phyloP scores from a whole-genome alignment of 2,113 vertebrate species.

The Solea solea region DNA sequence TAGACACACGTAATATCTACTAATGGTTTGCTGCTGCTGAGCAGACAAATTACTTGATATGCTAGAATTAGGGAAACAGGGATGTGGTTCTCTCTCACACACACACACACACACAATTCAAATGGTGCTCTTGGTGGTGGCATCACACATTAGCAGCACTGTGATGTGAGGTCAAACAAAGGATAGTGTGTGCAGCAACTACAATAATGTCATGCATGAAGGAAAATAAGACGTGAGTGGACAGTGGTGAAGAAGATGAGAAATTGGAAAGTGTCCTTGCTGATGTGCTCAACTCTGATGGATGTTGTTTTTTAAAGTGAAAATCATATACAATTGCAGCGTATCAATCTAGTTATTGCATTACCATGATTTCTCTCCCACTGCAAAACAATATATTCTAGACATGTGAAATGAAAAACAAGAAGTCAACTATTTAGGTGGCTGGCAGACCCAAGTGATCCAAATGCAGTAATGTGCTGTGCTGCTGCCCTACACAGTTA shows the following conservation, averaged over 20 bases:
- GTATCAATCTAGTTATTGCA: no score
- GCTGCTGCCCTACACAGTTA: no score
- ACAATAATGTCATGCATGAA: conserved; percentile 65
- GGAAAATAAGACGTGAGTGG: conserved; percentile 39
- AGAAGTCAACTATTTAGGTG: no score
- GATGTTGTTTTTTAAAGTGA: no score
- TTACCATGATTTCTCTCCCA: no score
- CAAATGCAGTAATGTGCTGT: no score
- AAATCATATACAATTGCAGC: no score
- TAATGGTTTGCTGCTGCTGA: conserved; percentile 46
- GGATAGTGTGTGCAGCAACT: conserved; percentile 37
- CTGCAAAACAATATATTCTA: no score
- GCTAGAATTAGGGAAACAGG: conserved; percentile 25
- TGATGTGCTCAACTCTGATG: no score
- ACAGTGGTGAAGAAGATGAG: conserved; percentile 8
- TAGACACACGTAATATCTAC: conserved; percentile 30
- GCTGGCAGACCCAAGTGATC: no score
- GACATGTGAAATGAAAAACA: no score
- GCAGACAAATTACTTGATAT: conserved; percentile 35
- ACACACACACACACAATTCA: conserved; percentile 23
- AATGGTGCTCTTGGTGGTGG: conserved; percentile 42
- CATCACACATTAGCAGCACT: conserved; percentile 60
- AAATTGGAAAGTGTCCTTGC: background rate
- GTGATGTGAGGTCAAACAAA: conserved; percentile 52
- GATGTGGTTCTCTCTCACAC: conserved; percentile 6